A percentile compares a stretch with the other conserved stretches of the same genome.
Conservation (phyloP, 2,113 vertebrate species). For the Oxygymnocypris stewartii region DNA sequence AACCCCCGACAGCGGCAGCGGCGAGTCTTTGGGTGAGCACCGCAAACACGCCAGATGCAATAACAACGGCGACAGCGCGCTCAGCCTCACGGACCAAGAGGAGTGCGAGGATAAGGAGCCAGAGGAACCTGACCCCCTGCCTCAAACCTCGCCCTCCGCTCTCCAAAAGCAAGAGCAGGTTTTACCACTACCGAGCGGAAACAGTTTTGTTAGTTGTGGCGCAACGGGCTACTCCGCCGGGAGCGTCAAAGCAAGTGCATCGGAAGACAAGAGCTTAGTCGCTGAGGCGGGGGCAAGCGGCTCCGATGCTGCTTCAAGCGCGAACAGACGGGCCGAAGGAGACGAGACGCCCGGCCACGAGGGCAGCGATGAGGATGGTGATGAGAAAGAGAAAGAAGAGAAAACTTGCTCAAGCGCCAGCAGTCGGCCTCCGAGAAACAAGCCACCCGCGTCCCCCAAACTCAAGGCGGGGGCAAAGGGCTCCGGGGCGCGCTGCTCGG, state of each 20-base stretch:
- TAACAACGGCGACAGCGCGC: constrained; percentile 55
- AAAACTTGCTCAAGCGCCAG: constrained; percentile 68
- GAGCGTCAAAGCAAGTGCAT: constrained; percentile 71
- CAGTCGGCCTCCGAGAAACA: constrained; percentile 51
- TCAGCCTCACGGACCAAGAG: constrained; percentile 71
- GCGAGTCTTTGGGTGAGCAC: constrained; percentile 65
- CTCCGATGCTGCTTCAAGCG: constrained; percentile 58
- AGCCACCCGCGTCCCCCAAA: constrained; percentile 59
- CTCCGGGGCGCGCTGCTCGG: constrained; percentile 14
- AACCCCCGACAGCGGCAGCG: constrained; percentile 41
- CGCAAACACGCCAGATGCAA: constrained; percentile 64
- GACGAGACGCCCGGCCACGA: constrained; percentile 34
- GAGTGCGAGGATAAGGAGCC: constrained; percentile 60
- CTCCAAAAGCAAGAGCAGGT: constrained; percentile 56
- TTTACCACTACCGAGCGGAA: constrained; percentile 65
- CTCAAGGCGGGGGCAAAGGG: constrained; percentile 61
- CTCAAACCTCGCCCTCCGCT: constrained; percentile 51
- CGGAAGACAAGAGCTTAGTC: constrained; percentile 63
- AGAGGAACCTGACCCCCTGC: constrained; percentile 57
- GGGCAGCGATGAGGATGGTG: constrained; percentile 44
- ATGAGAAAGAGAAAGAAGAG: constrained; percentile 59
- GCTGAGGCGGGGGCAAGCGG: constrained; percentile 61
- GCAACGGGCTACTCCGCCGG: constrained; percentile 65
- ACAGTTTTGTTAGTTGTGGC: constrained; percentile 66
- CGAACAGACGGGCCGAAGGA: background rate